These are phyloP conservation scores for Rhinella marina DNA, from an alignment of 2,797 vertebrate genomes.

Conservation along the genomic window DNA sequence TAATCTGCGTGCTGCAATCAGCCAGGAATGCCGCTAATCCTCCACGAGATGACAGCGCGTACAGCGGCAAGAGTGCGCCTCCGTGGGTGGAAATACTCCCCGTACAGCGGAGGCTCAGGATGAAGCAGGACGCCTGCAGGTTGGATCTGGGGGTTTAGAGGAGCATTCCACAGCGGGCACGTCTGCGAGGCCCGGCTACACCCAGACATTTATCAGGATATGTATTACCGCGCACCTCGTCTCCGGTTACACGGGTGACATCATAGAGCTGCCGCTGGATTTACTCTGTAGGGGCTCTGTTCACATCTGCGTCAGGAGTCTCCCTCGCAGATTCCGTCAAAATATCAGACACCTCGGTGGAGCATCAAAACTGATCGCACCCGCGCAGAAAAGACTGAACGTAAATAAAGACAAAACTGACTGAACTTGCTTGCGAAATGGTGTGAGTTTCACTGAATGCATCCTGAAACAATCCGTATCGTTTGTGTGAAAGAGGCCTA, in stretches of 20 bases:
- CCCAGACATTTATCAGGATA: constrained; percentile 19
- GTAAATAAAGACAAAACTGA: too few species aligned
- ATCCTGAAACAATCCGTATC: too few species aligned
- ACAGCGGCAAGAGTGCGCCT: neutral
- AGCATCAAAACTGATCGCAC: too few species aligned
- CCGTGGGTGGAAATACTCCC: constrained; percentile 15
- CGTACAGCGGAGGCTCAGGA: neutral
- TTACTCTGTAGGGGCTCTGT: neutral
- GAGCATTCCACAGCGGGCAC: constrained; percentile 25
- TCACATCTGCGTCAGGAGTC: too few species aligned
- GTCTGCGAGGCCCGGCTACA: neutral
- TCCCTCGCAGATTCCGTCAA: too few species aligned
- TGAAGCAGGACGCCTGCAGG: neutral
- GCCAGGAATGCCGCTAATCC: constrained; percentile 28
- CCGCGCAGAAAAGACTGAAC: too few species aligned
- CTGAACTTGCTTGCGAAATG: too few species aligned
- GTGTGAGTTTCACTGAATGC: too few species aligned
- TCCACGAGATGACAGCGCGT: neutral
- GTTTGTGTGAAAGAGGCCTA: too few species aligned
- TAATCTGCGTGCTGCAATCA: constrained; percentile 8
- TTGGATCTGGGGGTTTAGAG: neutral
- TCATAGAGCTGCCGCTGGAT: neutral
- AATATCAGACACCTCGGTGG: too few species aligned
- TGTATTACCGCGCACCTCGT: neutral
- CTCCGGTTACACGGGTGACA: neutral